Evolutionary conservation across 2,113 vertebrate genomes (phyloP).

Genomic region (Verasper variegatus): DNA sequence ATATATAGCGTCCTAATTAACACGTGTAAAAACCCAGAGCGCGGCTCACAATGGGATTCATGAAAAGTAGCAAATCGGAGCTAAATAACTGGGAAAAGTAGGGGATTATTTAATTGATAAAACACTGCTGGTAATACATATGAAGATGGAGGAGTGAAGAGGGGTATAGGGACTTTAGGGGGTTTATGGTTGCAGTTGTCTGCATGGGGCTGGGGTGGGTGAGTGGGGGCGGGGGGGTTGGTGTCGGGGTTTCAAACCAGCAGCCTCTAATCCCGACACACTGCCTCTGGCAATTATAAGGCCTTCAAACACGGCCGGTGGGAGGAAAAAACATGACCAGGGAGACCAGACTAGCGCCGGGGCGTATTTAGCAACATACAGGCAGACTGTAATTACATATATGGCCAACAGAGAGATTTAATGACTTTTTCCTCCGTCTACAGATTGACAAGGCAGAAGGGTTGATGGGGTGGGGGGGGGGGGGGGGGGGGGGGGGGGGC

Average conservation of each 20-base stretch:
- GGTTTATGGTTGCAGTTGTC: slow-evolving; percentile 55
- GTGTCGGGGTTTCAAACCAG: slow-evolving; percentile 77
- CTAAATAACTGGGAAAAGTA: not conserved
- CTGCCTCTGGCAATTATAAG: slow-evolving; percentile 85
- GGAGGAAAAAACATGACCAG: slow-evolving; percentile 87
- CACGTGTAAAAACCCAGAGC: slow-evolving; percentile 63
- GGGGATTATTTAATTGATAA: not conserved
- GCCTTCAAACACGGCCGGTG: slow-evolving; percentile 83
- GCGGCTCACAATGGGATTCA: slow-evolving; percentile 48
- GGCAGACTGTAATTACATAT: slow-evolving; percentile 87
- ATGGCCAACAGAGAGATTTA: slow-evolving; percentile 85
- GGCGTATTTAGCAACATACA: slow-evolving; percentile 87
- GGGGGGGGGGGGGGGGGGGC: not conserved
- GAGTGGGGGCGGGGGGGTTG: slow-evolving; percentile 11
- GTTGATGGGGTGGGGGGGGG: slow-evolving; percentile 26
- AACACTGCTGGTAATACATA: not conserved
- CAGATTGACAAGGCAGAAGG: slow-evolving; percentile 84
- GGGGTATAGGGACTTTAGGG: slow-evolving; percentile 36
- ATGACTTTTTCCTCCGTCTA: slow-evolving; percentile 81
- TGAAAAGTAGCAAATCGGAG: not conserved
- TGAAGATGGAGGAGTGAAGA: slow-evolving; percentile 2
- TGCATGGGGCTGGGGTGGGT: not conserved
- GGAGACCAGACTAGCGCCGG: slow-evolving; percentile 80
- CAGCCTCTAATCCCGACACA: slow-evolving; percentile 86
- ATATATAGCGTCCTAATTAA: slow-evolving; percentile 76